Evolutionary conservation across 1,140 invertebrate genomes (phyloP).

Genomic region (Tetramorium simillimum): DNA sequence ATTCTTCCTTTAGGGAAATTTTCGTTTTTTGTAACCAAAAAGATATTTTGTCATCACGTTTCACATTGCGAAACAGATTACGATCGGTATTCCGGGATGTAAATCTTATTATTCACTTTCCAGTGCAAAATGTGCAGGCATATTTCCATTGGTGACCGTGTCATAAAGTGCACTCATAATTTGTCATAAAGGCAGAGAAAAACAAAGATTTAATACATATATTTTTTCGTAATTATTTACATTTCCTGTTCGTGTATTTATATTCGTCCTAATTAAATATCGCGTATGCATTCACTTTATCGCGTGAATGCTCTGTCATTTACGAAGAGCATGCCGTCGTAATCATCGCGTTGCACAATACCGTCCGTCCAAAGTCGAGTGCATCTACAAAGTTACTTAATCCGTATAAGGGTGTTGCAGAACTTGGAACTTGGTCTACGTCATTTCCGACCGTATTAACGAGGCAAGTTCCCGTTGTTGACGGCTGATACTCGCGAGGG

Average conservation of each 20-base stretch:
- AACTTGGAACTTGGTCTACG: slow-evolving; percentile 55
- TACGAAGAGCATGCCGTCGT: not conserved
- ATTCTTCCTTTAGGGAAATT: not conserved
- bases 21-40: slow-evolving; percentile 33
- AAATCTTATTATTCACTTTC: not conserved
- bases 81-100: slow-evolving; percentile 17
- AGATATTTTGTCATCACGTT: not conserved
- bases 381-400: slow-evolving; percentile 46
- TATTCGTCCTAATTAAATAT: not conserved
- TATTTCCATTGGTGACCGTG: not conserved
- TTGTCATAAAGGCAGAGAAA: not conserved
- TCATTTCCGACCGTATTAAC: slow-evolving; percentile 59
- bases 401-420: slow-evolving; percentile 40
- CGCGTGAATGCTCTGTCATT: not conserved
- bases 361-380: slow-evolving; percentile 15
- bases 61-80: slow-evolving; percentile 45
- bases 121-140: not conserved
- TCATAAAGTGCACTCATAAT: not conserved
- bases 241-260: not conserved
- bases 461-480: slow-evolving; percentile 66
- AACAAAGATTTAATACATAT: not conserved
- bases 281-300: not conserved
- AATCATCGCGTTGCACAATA: slow-evolving; percentile 42
- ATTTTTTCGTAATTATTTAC: not conserved
- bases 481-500: slow-evolving; percentile 41